Conservation (phyloP, 2,113 vertebrate species). For the Parus major region DNA sequence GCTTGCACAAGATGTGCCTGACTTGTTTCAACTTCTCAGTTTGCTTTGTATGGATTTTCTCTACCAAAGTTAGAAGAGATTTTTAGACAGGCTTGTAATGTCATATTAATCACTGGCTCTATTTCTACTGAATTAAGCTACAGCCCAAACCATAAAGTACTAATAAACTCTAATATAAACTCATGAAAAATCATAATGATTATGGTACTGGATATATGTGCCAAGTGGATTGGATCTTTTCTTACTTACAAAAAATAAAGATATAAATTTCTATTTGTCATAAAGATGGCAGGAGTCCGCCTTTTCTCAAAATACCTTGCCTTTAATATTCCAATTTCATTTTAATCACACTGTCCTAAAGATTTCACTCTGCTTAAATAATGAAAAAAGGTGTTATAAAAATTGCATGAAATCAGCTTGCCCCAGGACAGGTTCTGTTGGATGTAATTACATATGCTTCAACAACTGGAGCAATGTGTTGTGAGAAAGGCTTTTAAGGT, state of each 20-base stretch:
- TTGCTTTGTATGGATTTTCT: constrained; percentile 22
- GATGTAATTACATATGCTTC: constrained; percentile 79
- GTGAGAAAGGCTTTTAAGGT: constrained; percentile 74
- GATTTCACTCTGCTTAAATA: constrained; percentile 77
- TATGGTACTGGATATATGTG: neutral
- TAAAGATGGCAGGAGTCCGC: constrained; percentile 14
- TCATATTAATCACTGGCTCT: constrained; percentile 36
- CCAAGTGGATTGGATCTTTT: neutral
- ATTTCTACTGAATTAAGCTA: constrained; percentile 37
- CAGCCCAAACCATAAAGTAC: neutral
- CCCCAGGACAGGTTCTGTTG: constrained; percentile 73
- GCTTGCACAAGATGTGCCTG: neutral
- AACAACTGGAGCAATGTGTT: constrained; percentile 71
- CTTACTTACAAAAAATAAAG: neutral
- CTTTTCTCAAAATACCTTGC: constrained; percentile 52
- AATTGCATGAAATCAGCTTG: constrained; percentile 76
- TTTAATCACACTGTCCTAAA: constrained; percentile 77
- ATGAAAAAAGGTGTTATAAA: constrained; percentile 78
- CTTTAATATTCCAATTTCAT: constrained; percentile 73
- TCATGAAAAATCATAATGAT: constrained; percentile 8
- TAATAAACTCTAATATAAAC: constrained; percentile 20
- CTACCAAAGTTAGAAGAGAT: neutral
- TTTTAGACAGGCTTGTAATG: constrained; percentile 14
- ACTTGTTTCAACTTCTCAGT: neutral
- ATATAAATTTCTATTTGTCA: constrained; percentile 3